Evolutionary conservation across 2,797 vertebrate species (phyloP).

Genomic region (Sebastes kiyomatsui): DNA sequence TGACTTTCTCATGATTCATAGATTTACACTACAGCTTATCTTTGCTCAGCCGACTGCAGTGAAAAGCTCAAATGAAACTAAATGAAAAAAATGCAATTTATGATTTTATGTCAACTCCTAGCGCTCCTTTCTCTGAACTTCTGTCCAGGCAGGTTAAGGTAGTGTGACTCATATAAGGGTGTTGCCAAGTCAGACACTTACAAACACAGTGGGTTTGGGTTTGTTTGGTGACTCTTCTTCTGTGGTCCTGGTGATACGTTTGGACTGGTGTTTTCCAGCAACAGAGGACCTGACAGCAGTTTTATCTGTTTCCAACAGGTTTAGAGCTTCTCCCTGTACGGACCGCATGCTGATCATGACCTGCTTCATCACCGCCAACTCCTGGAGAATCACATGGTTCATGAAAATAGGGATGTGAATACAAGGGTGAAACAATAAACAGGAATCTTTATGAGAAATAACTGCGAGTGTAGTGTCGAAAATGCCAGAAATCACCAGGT

Average conservation of each 20-base stretch:
- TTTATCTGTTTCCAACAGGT: slow-evolving; percentile 59
- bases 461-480: neutral
- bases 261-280: slow-evolving; percentile 53
- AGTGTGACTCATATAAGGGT: slow-evolving; percentile 64
- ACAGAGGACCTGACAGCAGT: slow-evolving; percentile 26
- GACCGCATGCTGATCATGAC: slow-evolving; percentile 87
- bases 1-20: neutral
- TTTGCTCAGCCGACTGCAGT: neutral
- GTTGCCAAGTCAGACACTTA: slow-evolving; percentile 82
- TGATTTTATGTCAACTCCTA: neutral
- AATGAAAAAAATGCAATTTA: slow-evolving; percentile 2
- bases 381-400: slow-evolving; percentile 74
- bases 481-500: neutral
- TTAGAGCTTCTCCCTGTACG: slow-evolving; percentile 72
- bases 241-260: slow-evolving; percentile 50
- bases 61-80: slow-evolving; percentile 20
- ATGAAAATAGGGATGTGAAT: slow-evolving; percentile 5
- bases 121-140: slow-evolving; percentile 39
- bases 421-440: slow-evolving; percentile 18
- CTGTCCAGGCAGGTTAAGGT: slow-evolving; percentile 41
- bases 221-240: slow-evolving; percentile 81
- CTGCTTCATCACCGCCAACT: slow-evolving; percentile 94
- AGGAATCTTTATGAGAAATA: slow-evolving; percentile 3
- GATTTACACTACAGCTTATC: neutral
- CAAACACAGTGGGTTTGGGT: slow-evolving; percentile 94